Base-by-base conservation (phyloP, 2,888 invertebrate species). In the Aphodius sticticus region DNA sequence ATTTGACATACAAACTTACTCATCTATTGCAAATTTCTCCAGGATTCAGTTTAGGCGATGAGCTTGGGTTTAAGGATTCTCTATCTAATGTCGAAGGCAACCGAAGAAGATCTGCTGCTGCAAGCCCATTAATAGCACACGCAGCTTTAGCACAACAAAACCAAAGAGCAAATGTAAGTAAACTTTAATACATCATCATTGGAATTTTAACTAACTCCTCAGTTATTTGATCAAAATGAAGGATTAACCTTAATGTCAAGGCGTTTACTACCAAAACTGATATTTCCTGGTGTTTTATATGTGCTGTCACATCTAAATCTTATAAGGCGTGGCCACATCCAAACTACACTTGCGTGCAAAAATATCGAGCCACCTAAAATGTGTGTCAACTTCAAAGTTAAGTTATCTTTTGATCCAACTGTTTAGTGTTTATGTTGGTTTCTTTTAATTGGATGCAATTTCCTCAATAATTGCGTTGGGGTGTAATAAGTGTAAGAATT, bases 11-110 rank as follows among this genome's bases (percentile, higher is more conserved):
- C 71, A 71, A 53, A 71, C 71, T n/a, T 74, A 74, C n/a, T 74
- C 53, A 53, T 71, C 71, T 71, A 71, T 26, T 14, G 5, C 35
- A 26, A 6, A 26, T 74, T 37, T 76, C 36, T 74, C 69, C 77
- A 95, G 96, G 96, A 84, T 96, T 97, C 89, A 95, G 95, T 86
- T 90, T 96, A 15, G 96, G 96, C 15, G 96, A 97, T 86, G 96
- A 96, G 87, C 90, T 96, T 81, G 96, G 96, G 36, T 96, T 97
- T 86, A 92, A 93, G 83, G 95, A 97, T 86, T 96, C 96, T 0
- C 88, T 96, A 74, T 94, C 96, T 0, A 96, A 96, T 87, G 96
- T 96, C 86, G 92, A 92, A 72, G 93, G 93, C 84, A 92, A 94
- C 82, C 90, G 95, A 82, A 91, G 95, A 88, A 91, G 84, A 85